A percentile compares a stretch with the other conserved stretches of the same genome.
These are phyloP conservation scores for Gryllus longicercus DNA, from an alignment of 2,888 invertebrate genomes.

Conservation along the genomic window DNA sequence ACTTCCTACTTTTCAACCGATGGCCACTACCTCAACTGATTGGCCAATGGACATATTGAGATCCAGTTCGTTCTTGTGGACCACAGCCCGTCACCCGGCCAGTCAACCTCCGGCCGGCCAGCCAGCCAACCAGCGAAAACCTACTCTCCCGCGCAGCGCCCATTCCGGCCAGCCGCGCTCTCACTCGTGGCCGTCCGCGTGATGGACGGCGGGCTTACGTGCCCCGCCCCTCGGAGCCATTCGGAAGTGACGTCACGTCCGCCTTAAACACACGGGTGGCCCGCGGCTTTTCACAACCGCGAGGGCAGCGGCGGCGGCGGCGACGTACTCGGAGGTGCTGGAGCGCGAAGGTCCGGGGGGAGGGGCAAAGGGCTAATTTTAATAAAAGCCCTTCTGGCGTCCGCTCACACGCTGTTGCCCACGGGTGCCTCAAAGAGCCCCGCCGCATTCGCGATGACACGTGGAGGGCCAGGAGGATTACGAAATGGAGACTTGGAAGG, in stretches of 20 bases:
- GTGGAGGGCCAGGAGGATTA: no score
- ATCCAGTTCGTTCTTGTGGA: no score
- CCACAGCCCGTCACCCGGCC: no score
- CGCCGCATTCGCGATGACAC: no score
- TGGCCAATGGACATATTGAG: no score
- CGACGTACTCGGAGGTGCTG: background rate
- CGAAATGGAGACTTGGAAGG: no score
- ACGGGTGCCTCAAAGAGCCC: background rate
- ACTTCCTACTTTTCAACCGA: no score
- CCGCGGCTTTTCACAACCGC: background rate
- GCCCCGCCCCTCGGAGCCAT: background rate
- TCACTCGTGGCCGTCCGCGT: background rate
- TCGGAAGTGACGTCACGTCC: background rate
- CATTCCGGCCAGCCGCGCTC: background rate
- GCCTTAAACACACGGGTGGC: background rate
- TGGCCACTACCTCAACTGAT: no score
- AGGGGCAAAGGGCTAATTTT: background rate
- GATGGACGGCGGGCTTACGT: background rate
- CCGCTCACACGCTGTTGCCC: background rate
- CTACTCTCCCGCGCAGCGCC: background rate
- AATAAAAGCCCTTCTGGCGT: constrained; percentile 17
- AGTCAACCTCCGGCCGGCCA: no score
- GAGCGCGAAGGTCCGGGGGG: background rate
- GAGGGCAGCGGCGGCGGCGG: background rate
- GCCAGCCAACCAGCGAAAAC: no score